Percentiles rank a stretch among this genome's conserved stretches.
These are phyloP conservation scores for Lycodopsis pacificus DNA, from an alignment of 2,797 vertebrate genomes.

Conservation along the genomic window DNA sequence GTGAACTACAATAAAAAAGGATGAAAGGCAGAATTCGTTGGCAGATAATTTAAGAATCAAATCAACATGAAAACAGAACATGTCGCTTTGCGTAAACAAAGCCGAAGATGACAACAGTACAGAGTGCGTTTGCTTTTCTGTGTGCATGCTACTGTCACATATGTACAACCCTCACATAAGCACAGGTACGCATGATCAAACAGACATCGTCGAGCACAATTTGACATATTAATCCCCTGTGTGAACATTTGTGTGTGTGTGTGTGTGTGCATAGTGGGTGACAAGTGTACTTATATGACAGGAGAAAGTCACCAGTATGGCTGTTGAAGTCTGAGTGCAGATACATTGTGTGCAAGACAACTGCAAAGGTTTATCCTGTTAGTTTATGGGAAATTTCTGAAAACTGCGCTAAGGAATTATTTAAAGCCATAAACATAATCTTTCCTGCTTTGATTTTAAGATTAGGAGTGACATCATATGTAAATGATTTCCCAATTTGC, in stretches of 20 bases:
- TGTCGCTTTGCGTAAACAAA: neutral
- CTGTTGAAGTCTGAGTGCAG: neutral
- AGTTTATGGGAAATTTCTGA: neutral
- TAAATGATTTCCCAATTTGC: neutral
- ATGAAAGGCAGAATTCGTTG: conserved; percentile 20
- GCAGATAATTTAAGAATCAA: conserved; percentile 26
- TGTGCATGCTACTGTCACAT: conserved; percentile 1
- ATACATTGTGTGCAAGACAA: neutral
- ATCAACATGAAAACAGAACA: conserved; percentile 19
- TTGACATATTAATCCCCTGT: conserved; percentile 41
- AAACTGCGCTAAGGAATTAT: neutral
- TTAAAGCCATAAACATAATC: neutral
- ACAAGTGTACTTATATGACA: neutral
- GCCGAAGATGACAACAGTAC: neutral
- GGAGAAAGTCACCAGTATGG: neutral
- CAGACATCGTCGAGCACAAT: conserved; percentile 28
- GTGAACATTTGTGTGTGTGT: conserved; percentile 1
- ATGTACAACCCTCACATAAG: neutral
- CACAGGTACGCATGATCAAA: neutral
- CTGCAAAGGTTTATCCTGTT: neutral
- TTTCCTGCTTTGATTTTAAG: neutral
- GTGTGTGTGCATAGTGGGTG: neutral
- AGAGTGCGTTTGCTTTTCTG: conserved; percentile 1
- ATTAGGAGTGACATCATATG: neutral
- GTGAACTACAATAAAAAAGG: conserved; percentile 7